Base-by-base conservation (phyloP, 2,888 invertebrate species). In the Clunio marinus region DNA sequence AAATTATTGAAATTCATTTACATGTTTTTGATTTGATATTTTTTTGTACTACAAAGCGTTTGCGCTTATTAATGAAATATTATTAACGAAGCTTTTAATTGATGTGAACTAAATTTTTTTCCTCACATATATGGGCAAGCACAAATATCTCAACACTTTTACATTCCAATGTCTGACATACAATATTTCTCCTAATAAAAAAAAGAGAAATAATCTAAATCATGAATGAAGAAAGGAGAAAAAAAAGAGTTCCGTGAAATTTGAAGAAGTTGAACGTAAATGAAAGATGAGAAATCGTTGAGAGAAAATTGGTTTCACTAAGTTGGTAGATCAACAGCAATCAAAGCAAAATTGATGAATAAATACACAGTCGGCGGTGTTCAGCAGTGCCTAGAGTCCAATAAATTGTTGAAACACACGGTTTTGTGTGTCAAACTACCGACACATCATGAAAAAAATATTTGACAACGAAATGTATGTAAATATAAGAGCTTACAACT, bases 21-120 rank as follows among this genome's bases (percentile, higher is more conserved):
- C n/a, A n/a, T n/a, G n/a, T 4, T 7, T 32, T 32, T 32, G 32
- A 32, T 32, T 32, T 4, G 4, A 7, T 32, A 7, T 32, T 32
- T 32, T 32, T 32, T 32, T 32, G 10, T 32, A 32, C 10, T 32
- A 32, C 32, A 4, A 8, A n/a, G 17, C 51, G 17, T 51, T 51
- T 3, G 22, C 7, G 22, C 13, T 41, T 15, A 51, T 51, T 51
- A 51, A 41, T 41, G 41, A 13, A 3, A 41, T 15, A 41, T 41
- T 7, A 41, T 15, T 41, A 41, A 51, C 51, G 51, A 51, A 13
- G 51, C n/a, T 45, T 45, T 63, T 63, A 63, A 63, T 63, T 63
- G 46, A 63, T 41, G 20, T 65, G 65, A 65, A 65, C 65, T 65
- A 65, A 46, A 65, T 65, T 46, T 46, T 46, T 46, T 58, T n/a